A percentile compares a stretch with the other conserved stretches of the same genome.
phyloP scores from a whole-genome alignment of 1,140 invertebrate species.

The Drosophila pseudoananassae region DNA sequence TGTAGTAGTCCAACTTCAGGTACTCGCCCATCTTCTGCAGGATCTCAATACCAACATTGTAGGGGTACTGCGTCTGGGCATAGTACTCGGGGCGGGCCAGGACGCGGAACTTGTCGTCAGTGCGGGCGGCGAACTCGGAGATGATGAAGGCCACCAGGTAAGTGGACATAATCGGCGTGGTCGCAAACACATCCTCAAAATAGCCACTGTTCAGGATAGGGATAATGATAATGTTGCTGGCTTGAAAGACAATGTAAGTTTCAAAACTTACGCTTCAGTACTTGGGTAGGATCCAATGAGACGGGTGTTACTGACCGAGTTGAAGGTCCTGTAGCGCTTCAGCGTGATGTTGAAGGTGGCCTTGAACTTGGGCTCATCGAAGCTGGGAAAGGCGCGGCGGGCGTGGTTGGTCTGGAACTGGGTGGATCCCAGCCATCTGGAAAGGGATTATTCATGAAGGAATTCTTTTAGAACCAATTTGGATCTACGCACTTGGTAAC shows the following conservation, averaged over 20 bases:
- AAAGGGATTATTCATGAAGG: neutral
- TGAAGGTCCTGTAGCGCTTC: constrained; percentile 73
- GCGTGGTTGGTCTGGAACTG: constrained; percentile 94
- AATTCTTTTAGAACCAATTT: neutral
- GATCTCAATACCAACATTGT: constrained; percentile 84
- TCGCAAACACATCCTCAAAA: constrained; percentile 85
- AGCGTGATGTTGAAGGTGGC: constrained; percentile 90
- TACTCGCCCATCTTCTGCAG: constrained; percentile 84
- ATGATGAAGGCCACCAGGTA: constrained; percentile 94
- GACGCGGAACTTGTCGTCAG: constrained; percentile 86
- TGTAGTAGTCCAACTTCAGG: constrained; percentile 84
- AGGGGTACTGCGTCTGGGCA: constrained; percentile 87
- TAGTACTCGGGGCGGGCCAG: constrained; percentile 89
- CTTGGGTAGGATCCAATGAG: constrained; percentile 26
- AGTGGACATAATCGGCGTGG: constrained; percentile 93
- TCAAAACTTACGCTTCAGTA: constrained; percentile 47
- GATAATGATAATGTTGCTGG: neutral
- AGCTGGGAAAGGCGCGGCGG: constrained; percentile 93
- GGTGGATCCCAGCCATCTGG: constrained; percentile 87
- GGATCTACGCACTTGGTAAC: constrained; percentile 71
- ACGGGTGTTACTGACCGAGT: constrained; percentile 63
- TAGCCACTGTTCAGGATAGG: constrained; percentile 32
- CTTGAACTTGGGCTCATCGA: constrained; percentile 95
- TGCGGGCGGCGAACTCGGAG: constrained; percentile 88
- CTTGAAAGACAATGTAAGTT: neutral